Percentiles rank a stretch among this genome's conserved stretches.
phyloP scores from a whole-genome alignment of 2,888 invertebrate species.

The Phasia obesa region DNA sequence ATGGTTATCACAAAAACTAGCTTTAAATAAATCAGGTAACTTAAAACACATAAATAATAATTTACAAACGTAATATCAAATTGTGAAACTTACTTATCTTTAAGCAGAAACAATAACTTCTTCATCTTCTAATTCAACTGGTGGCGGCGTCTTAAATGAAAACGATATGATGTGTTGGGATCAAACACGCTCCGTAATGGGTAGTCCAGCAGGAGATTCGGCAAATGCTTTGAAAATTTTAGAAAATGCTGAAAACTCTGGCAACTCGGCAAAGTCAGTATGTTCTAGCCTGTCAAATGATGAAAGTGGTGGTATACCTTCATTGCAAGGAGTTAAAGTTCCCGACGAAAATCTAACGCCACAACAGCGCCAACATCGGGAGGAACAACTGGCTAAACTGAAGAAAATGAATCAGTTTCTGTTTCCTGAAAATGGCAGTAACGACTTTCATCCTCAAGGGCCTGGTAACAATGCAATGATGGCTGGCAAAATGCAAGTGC shows the following conservation, averaged over 20 bases:
- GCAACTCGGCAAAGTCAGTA: constrained; percentile 69
- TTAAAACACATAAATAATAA: neutral
- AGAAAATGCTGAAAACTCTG: constrained; percentile 50
- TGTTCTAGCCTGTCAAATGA: constrained; percentile 70
- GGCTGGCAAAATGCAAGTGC: constrained; percentile 62
- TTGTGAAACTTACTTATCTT: neutral
- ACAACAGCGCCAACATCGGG: constrained; percentile 96
- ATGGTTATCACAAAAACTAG: constrained; percentile 69
- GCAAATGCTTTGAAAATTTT: constrained; percentile 68
- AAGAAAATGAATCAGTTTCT: constrained; percentile 95
- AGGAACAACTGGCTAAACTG: constrained; percentile 95
- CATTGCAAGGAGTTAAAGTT: constrained; percentile 91
- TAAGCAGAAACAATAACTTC: constrained; percentile 52
- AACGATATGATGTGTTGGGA: constrained; percentile 84
- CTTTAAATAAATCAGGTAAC: constrained; percentile 60
- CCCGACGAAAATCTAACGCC: constrained; percentile 98
- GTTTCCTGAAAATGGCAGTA: constrained; percentile 88
- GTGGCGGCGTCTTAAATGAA: constrained; percentile 76
- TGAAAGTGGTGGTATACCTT: constrained; percentile 83
- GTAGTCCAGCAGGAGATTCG: constrained; percentile 64
- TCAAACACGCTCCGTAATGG: constrained; percentile 79
- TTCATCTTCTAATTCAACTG: constrained; percentile 41
- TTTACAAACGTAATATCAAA: neutral
- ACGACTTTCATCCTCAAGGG: constrained; percentile 57
- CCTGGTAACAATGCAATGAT: constrained; percentile 66